These are phyloP conservation scores for Pogonomyrmex californicus DNA, from an alignment of 1,140 invertebrate genomes.

Conservation along the genomic window DNA sequence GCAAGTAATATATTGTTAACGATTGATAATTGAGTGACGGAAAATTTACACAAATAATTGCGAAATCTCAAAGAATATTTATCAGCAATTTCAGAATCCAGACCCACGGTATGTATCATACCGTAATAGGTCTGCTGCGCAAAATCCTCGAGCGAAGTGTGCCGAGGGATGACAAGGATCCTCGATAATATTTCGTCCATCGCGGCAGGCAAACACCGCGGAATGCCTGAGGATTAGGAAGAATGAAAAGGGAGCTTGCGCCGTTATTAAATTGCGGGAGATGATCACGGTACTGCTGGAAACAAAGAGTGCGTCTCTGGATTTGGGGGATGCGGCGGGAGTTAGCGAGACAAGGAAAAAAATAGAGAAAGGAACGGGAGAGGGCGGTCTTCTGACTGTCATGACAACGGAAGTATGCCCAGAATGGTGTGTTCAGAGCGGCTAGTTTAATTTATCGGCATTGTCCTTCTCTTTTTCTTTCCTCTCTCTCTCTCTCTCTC, in stretches of 20 bases:
- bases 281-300: constrained; percentile 49
- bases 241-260: constrained; percentile 20
- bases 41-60: neutral
- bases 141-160: constrained; percentile 4
- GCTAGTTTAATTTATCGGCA: constrained; percentile 73
- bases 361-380: neutral
- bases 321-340: neutral
- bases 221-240: constrained; percentile 35
- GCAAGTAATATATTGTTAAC: neutral
- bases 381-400: constrained; percentile 52
- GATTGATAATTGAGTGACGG: neutral
- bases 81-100: neutral
- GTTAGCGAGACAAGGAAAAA: neutral
- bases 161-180: constrained; percentile 5
- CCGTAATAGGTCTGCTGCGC: neutral
- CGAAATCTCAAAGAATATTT: neutral
- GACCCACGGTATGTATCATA: neutral
- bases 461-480: constrained; percentile 28
- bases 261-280: constrained; percentile 73
- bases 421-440: constrained; percentile 61
- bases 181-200: constrained; percentile 64
- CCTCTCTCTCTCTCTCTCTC: constrained; percentile 59
- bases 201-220: constrained; percentile 37
- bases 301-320: constrained; percentile 53
- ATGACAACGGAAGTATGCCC: constrained; percentile 61